Evolutionary conservation across 2,888 invertebrate species (phyloP), one percentile per base, ranked within the genome.

Genomic region (Dyspetes luteomarginatus): DNA sequence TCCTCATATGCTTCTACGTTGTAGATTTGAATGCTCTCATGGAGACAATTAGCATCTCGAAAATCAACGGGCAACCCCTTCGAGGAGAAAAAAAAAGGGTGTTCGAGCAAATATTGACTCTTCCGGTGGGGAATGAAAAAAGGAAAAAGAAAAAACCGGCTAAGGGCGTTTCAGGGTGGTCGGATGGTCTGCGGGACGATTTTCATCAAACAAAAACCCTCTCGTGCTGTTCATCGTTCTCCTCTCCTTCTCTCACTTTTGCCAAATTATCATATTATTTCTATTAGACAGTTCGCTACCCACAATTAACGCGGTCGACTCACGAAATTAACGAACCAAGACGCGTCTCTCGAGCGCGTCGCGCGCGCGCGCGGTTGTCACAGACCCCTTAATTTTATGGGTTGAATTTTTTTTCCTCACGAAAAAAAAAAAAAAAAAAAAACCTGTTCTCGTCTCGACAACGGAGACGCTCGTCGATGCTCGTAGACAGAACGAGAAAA

Each of bases 221-320:
- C 26, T 41, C 60, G 67, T 4, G 56, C 17, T 7, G 56, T 71
- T 78, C 69, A 74, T 65, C 45, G 71, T 76, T 81, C 71, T 76
- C 73, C 24, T 55, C 30, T 52, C 67, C 28, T 52, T 56, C 17
- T 17, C 36, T 36, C 36, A 7, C 3, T 36, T 17, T 17, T 64
- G 76, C 65, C 83, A 83, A 86, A 91, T 91, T 91, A 91, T 88
- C 91, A 90, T 91, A 91, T 91, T 91, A 91, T 90, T 89, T 88
- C 91, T 89, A 91, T 91, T 90, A 90, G 88, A 89, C 89, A 89
- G 86, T 84, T 90, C 88, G 89, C 89, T 90, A 90, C 89, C 90
- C 91, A 87, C 90, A 91, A 90, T 90, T 90, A 90, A 90, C 90
- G 87, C 87, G 87, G 82, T 86, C 85, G 87, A 86, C 86, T 88